Evolutionary conservation across 1,140 invertebrate species (phyloP), one percentile per base, ranked within the genome.

Genomic region (Hypothenemus hampei): DNA sequence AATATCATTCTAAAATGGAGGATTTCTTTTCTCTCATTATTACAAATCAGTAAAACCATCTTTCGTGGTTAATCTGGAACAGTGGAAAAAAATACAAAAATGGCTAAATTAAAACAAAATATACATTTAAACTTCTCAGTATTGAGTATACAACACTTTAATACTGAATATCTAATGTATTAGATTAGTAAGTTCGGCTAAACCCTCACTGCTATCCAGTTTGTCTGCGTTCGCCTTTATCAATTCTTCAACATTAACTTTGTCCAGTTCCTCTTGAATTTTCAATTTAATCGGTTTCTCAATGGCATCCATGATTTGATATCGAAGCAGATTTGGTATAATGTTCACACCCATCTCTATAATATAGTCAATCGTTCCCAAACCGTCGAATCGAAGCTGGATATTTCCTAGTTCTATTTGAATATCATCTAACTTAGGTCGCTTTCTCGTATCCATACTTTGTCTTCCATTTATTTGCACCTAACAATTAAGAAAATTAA

Each of bases 351-450:
- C 77, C 48, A 86, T 82, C 73, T 92, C 89, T 35, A 89, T 73
- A 3, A 86, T 59, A 67, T 91, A 91, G 70, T 92, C 89, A 11
- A 88, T 36, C 0, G 87, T 89, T 26, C 89, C 88, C 0, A 86
- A 83, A 3, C 89, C 89, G 59, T 90, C 76, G 63, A 79, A 80
- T 23, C 83, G 70, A 26, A 87, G 75, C 71, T 89, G 87, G 58
- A 91, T 89, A 65, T 91, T 91, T 13, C 89, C 89, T 60, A 92
- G 67, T 71, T 87, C 85, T 11, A 92, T 70, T 61, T 90, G 79
- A 8, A 91, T 72, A 46, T 86, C 81, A 62, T 84, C 81, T 7
- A 91, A 77, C 53, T 75, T 71, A 1, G 86, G 82, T 11, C 76
- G 79, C 55, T 88, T 81, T 39, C 87, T 75, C 0, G 84, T 85